Base-by-base conservation (phyloP, 2,888 invertebrate genomes). In the Hirtodrosophila alboralis region DNA sequence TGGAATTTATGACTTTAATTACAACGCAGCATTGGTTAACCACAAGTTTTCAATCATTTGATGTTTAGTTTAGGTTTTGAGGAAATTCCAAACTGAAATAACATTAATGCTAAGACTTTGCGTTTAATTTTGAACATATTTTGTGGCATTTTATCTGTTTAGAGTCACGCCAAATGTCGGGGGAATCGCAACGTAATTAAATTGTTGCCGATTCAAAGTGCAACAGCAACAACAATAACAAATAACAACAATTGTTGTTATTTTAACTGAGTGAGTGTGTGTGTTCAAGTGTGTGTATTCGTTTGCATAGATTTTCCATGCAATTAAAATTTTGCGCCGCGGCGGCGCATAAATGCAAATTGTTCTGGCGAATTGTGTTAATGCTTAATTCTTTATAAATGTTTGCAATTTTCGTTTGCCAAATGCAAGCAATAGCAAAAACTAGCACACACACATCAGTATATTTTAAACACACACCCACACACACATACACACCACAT, bases 331-430 rank as follows among this genome's bases (percentile, higher is more conserved):
- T 43, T 37, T 44, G 3, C n/a, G 36, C 27, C 47, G 45, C 16
- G 36, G 37, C 36, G 28, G 45, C 23, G 48, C 57, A 58, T 62
- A 73, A 67, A 73, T 67, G 71, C 59, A 56, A 73, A 75, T 73
- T 59, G 59, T 61, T 57, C 31, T 21, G 13, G 48, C 44, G 28
- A 66, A 74, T 74, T 80, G 68, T 80, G 77, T 79, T 80, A 71
- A 80, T 76, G 71, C 58, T 71, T 79, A 74, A 79, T 79, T 65
- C 74, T 56, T 56, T 66, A 61, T 68, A 71, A 80, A 80, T 64
- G 65, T 66, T 68, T 68, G 61, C 68, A 12, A 37, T 60, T 53
- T 71, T 45, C 44, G 53, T 45, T 70, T 36, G 62, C 36, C 47
- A 65, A 79, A 48, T 48, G 48, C 31, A 57, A 73, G 54, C 48